A percentile compares a stretch with the other conserved stretches of the same genome.
Evolutionary conservation across 2,113 vertebrate genomes (phyloP).

Genomic region (Myrmecobius fasciatus): DNA sequence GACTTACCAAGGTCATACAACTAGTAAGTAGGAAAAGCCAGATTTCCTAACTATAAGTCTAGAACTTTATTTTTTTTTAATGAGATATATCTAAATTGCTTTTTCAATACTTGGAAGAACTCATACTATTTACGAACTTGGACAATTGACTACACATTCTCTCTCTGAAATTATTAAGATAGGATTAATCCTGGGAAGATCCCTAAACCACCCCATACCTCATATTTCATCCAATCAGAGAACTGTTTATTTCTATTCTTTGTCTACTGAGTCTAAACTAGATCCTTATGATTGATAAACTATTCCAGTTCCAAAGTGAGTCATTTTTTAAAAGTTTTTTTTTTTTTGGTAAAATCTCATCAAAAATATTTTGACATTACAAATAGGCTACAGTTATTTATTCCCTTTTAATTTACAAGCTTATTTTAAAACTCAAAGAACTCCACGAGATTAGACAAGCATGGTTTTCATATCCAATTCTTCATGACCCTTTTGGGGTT

Average conservation of each 20-base stretch:
- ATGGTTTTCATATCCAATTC: too few species aligned
- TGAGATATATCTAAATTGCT: not conserved
- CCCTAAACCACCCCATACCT: not conserved
- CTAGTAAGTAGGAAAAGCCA: not conserved
- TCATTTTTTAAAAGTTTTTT: not conserved
- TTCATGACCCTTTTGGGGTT: too few species aligned
- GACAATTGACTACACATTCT: not conserved
- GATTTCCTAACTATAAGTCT: not conserved
- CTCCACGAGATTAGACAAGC: too few species aligned
- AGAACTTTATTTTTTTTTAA: not conserved
- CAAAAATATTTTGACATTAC: not conserved
- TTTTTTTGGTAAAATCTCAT: not conserved
- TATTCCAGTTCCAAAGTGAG: not conserved
- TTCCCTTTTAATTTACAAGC: not conserved
- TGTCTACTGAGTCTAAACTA: not conserved
- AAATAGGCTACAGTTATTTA: not conserved
- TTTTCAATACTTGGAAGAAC: not conserved
- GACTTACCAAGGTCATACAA: not conserved
- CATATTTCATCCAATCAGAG: not conserved
- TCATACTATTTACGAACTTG: not conserved
- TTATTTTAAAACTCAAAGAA: not conserved
- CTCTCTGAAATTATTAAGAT: not conserved
- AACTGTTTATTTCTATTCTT: not conserved
- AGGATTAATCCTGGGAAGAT: not conserved
- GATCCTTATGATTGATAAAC: not conserved